Conservation (phyloP, 2,888 invertebrate genomes). For the Acronicta leporina region DNA sequence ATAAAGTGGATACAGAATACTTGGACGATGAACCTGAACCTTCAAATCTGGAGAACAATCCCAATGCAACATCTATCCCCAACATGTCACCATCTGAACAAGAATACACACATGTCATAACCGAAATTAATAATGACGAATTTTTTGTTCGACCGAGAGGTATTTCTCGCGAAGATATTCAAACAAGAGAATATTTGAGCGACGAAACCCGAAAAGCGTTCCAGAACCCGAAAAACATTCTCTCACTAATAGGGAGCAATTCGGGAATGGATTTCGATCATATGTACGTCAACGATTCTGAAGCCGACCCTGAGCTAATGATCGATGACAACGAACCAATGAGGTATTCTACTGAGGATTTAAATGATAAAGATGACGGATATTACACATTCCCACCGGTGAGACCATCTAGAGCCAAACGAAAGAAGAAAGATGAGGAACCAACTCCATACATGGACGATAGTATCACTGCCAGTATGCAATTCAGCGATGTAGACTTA, state of each 20-base stretch:
- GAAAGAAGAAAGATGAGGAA: slow-evolving; percentile 81
- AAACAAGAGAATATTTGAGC: slow-evolving; percentile 93
- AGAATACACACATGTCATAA: slow-evolving; percentile 90
- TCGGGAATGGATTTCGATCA: slow-evolving; percentile 72
- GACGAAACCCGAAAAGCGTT: slow-evolving; percentile 95
- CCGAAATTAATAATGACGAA: slow-evolving; percentile 96
- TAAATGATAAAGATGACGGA: slow-evolving; percentile 85
- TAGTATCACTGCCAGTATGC: slow-evolving; percentile 78
- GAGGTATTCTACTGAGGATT: slow-evolving; percentile 79
- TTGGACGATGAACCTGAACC: slow-evolving; percentile 82
- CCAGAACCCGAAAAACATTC: slow-evolving; percentile 90
- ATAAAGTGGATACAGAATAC: slow-evolving; percentile 89
- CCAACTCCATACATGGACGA: slow-evolving; percentile 82
- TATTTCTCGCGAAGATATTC: slow-evolving; percentile 94
- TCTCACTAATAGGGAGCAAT: slow-evolving; percentile 89
- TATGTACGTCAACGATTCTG: slow-evolving; percentile 78
- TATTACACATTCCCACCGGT: slow-evolving; percentile 89
- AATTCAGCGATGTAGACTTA: slow-evolving; percentile 84
- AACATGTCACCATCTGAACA: slow-evolving; percentile 80
- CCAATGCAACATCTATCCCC: slow-evolving; percentile 69
- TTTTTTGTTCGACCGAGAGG: slow-evolving; percentile 95
- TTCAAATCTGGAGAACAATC: slow-evolving; percentile 63
- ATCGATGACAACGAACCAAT: slow-evolving; percentile 76
- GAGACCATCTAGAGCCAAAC: slow-evolving; percentile 88
- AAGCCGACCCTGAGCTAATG: slow-evolving; percentile 78